Conservation (phyloP, 2,888 invertebrate species). For the Drosophila prolongata region DNA sequence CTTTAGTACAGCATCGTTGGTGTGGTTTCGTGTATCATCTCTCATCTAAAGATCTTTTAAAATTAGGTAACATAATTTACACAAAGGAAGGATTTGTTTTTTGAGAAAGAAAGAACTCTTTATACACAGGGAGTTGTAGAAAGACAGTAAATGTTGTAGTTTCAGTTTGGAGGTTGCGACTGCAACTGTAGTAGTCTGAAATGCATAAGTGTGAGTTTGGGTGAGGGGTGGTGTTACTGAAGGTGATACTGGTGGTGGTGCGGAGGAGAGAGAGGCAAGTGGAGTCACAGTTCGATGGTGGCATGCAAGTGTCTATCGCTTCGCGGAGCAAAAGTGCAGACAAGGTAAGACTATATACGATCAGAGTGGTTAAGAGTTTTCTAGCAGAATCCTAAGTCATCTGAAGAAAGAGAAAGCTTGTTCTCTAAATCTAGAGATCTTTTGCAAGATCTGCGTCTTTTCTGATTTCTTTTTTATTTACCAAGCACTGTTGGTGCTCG, state of each 20-base stretch:
- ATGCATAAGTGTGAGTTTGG: conserved; percentile 30
- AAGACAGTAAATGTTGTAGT: conserved; percentile 72
- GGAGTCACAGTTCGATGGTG: conserved; percentile 42
- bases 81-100: conserved; percentile 32
- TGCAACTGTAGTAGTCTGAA: conserved; percentile 32
- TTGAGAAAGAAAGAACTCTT: conserved; percentile 54
- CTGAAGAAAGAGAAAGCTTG: background rate
- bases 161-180: conserved; percentile 47
- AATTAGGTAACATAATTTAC: conserved; percentile 22
- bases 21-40: conserved; percentile 15
- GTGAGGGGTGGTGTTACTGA: conserved; percentile 34
- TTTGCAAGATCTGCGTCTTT: background rate
- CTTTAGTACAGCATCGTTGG: conserved; percentile 56
- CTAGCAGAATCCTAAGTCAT: conserved; percentile 8
- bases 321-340: conserved; percentile 30
- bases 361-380: conserved; percentile 1
- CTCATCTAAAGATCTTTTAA: conserved; percentile 11
- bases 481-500: background rate
- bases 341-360: conserved; percentile 10
- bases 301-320: conserved; percentile 54
- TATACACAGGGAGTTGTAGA: conserved; percentile 83
- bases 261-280: conserved; percentile 35
- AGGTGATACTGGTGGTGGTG: conserved; percentile 32
- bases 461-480: background rate
- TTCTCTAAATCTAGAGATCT: background rate